Percentiles rank a stretch among this genome's conserved stretches.
Evolutionary conservation across 2,888 invertebrate species (phyloP).

Genomic region (Prosopocoilus inquinatus): DNA sequence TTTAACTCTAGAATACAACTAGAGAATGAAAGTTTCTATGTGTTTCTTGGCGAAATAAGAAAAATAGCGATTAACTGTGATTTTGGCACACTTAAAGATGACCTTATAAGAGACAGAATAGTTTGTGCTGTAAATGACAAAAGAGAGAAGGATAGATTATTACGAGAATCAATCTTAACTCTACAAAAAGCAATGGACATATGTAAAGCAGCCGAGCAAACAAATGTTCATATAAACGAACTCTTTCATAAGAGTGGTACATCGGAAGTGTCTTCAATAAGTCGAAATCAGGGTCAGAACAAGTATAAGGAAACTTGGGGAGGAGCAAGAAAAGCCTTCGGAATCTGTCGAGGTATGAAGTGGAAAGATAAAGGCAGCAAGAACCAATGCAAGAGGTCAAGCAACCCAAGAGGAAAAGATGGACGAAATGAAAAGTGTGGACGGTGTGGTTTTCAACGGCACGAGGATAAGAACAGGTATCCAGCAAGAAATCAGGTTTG

Average conservation of each 20-base stretch:
- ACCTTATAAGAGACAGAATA: conserved; percentile 7
- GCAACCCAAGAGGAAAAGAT: too few species aligned
- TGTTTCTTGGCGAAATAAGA: conserved; percentile 6
- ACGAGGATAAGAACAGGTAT: too few species aligned
- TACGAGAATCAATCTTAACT: conserved; percentile 3
- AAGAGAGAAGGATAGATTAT: conserved; percentile 3
- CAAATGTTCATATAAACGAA: conserved; percentile 1
- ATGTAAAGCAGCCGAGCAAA: conserved; percentile 10
- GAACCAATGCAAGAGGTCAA: neutral
- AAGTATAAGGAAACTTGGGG: neutral
- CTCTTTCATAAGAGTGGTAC: neutral
- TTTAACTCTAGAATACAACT: conserved; percentile 2
- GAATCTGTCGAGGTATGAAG: neutral
- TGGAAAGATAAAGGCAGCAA: neutral
- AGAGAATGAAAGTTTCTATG: neutral
- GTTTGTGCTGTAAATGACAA: conserved; percentile 1
- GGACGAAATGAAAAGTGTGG: too few species aligned
- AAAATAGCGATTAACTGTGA: conserved; percentile 9
- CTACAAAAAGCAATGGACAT: conserved; percentile 10
- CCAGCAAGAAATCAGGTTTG: neutral
- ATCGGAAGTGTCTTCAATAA: neutral
- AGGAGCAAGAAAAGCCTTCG: neutral
- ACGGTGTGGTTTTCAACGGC: too few species aligned
- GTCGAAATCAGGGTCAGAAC: neutral
- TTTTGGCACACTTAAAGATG: conserved; percentile 4